Base-by-base conservation (phyloP, 2,113 vertebrate genomes). In the Mystacornis crossleyi region DNA sequence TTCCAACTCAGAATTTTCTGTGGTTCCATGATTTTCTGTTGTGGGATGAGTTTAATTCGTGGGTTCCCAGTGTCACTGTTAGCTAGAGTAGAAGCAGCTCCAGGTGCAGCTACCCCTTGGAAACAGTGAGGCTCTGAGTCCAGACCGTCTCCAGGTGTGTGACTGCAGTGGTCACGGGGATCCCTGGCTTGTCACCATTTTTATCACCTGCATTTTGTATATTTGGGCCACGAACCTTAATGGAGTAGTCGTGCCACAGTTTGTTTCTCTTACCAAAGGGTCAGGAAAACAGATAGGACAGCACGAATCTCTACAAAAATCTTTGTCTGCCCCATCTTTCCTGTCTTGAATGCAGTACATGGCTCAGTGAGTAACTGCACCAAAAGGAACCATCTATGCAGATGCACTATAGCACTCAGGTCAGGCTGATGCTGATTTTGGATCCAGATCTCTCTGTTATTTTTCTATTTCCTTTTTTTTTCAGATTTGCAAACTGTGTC, bases 401-500 rank as follows among this genome's bases (percentile, higher is more conserved):
- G 17, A 53, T 9, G 34, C 14, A 16, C 47, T 20, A 42, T 23
- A 43, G 71, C n/a, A 11, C 64, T 77, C 0, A 0, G 34, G 62
- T 57, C 67, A 50, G 54, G 6, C 24, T 45, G 29, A 13, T 70
- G 82, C 66, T 91, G 72, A 9, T 51, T 89, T 93, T 77, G 67
- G 58, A 93, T 45, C 26, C 67, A 70, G 43, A 83, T 6, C 29
- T 60, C 51, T 72, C 36, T 0, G 29, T 78, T 86, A 66, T 77
- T 86, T 95, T 86, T 73, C 34, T 81, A 1, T 85, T 74, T 93
- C 7, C 1, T 18, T 80, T 69, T 65, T 73, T 85, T 71, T 38
- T 38, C 17, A 29, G 14, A 31, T 85, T 87, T 85, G 61, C 57
- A 73, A 65, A 91, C 94, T 75, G 23, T 81, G 94, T 67, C 84